Base-by-base conservation (phyloP, 2,888 invertebrate species). In the Epinotia nisella region DNA sequence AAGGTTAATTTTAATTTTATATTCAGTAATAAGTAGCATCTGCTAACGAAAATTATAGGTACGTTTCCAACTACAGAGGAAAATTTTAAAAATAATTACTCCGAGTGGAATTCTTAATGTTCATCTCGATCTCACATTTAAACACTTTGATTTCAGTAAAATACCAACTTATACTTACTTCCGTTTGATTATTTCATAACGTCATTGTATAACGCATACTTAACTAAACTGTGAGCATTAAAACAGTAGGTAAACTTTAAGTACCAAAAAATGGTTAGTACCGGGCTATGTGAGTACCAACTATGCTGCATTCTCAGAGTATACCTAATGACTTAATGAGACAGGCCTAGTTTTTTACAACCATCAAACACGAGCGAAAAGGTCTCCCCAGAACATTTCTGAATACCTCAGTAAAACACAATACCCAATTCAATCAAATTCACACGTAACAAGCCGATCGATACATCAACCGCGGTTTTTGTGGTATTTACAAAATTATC, bases 371-470 rank as follows among this genome's bases (percentile, higher is more conserved):
- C 65, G 15, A n/a, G 55, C 55, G 41, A 55, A 65, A 55, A 65
- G 39, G 41, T 56, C n/a, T 41, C 39, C 39, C 3, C 35, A 39
- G 15, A 65, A 39, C 10, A 65, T 65, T 55, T 55, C 66, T 66
- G 66, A 56, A 65, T 55, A 65, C 41, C 45, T 65, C 45, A 67
- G 11, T 45, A 41, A 7, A 49, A 67, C 58, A 67, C 56, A 67
- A 67, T 58, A 41, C 67, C 19, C 39, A 67, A 35, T 67, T 67
- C 67, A 71, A 71, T 71, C 60, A 71, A 53, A 67, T 67, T 71
- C 71, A 55, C 71, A 71, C 71, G 66, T 67, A 71, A 66, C 66
- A 55, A 60, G 45, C 15, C 15, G 45, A 67, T 55, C 71, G 59
- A 70, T 70, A 61, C 61, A 60, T 67, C 66, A 55, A 66, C 21